These are phyloP conservation scores for Stegophylla sp. DNA, from an alignment of 2,888 invertebrate genomes.

Conservation along the genomic window DNA sequence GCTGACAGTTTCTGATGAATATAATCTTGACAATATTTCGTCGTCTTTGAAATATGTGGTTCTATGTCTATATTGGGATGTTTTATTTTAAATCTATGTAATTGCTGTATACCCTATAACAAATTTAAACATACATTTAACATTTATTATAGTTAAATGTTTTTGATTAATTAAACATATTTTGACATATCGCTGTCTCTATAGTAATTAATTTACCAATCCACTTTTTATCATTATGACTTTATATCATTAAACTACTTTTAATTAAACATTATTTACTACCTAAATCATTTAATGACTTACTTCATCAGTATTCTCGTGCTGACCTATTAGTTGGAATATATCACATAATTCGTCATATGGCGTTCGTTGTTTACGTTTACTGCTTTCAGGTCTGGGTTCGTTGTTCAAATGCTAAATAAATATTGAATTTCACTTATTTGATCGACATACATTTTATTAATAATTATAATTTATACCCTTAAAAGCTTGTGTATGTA, in stretches of 20 bases:
- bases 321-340: slow-evolving; percentile 46
- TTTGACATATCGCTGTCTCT: too few species aligned
- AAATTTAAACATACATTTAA: slow-evolving; percentile 1
- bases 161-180: too few species aligned
- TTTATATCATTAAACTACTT: too few species aligned
- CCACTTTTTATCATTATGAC: too few species aligned
- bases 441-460: neutral
- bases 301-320: slow-evolving; percentile 49
- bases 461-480: slow-evolving; percentile 66
- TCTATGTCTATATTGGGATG: slow-evolving; percentile 86
- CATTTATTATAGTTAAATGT: too few species aligned
- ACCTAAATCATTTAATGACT: neutral
- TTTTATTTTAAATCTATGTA: slow-evolving; percentile 78
- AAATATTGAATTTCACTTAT: neutral
- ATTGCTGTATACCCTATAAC: slow-evolving; percentile 75
- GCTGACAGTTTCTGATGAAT: slow-evolving; percentile 78
- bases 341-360: slow-evolving; percentile 44
- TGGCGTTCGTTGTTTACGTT: slow-evolving; percentile 52
- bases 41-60: slow-evolving; percentile 82
- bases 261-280: too few species aligned
- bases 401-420: slow-evolving; percentile 44
- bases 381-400: slow-evolving; percentile 52
- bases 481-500: slow-evolving; percentile 84
- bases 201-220: too few species aligned
- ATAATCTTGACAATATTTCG: slow-evolving; percentile 78